A percentile compares a stretch with the other conserved stretches of the same genome.
Conservation (phyloP, 2,113 vertebrate genomes). For the Pongo abelii region DNA sequence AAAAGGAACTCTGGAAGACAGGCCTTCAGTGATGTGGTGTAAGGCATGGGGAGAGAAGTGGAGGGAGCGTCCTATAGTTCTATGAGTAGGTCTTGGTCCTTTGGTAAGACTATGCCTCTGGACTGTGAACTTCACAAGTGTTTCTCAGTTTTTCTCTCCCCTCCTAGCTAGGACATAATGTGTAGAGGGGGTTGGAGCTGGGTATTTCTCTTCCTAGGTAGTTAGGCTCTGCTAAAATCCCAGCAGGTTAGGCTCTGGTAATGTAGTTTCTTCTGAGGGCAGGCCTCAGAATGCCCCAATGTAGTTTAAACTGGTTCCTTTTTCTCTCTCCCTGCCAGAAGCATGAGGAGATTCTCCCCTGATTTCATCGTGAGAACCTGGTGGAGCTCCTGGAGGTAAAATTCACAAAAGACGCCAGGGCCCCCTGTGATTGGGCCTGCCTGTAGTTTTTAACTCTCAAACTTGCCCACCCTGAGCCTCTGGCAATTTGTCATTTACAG, state of each 20-base stretch:
- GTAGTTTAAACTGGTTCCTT: no score
- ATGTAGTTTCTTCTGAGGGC: not conserved
- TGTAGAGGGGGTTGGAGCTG: no score
- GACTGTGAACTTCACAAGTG: no score
- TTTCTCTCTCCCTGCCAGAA: not conserved
- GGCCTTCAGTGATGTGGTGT: not conserved
- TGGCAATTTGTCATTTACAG: rapidly evolving
- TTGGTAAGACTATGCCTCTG: not conserved
- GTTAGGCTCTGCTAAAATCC: not conserved
- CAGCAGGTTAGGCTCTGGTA: not conserved
- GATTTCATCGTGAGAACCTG: not conserved
- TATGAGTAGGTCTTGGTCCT: not conserved
- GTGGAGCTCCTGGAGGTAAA: not conserved
- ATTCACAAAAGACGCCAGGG: not conserved
- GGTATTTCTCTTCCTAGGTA: not conserved
- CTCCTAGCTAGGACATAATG: no score
- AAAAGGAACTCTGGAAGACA: not conserved
- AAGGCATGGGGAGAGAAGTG: rapidly evolving
- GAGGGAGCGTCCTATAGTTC: rapidly evolving
- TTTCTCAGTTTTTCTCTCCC: not conserved
- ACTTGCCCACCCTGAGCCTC: not conserved
- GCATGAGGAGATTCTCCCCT: not conserved
- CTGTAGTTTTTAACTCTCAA: not conserved
- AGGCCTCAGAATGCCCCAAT: not conserved
- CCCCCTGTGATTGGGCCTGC: rapidly evolving